These are phyloP conservation scores for Acleris literana DNA, from an alignment of 2,888 invertebrate species.

Conservation along the genomic window DNA sequence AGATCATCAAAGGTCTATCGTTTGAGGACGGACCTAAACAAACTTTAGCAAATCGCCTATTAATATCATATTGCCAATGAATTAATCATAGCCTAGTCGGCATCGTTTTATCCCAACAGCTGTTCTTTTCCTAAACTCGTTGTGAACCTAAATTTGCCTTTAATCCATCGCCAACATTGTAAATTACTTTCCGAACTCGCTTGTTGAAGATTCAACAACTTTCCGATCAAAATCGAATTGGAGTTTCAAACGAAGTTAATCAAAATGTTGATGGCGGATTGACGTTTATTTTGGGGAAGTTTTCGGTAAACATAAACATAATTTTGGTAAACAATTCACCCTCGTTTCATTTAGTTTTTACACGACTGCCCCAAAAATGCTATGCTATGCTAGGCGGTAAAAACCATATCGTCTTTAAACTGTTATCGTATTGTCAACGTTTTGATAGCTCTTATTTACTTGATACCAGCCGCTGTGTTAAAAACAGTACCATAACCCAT, in stretches of 20 bases:
- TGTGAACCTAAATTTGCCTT: slow-evolving; percentile 32
- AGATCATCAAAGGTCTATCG: no score
- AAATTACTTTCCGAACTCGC: slow-evolving; percentile 34
- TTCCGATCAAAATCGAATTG: slow-evolving; percentile 36
- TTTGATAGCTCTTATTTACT: no score
- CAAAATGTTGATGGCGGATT: slow-evolving; percentile 35
- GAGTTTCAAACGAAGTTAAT: slow-evolving; percentile 34
- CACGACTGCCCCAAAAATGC: no score
- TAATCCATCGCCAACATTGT: slow-evolving; percentile 30
- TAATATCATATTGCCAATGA: slow-evolving; percentile 1
- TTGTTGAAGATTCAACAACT: slow-evolving; percentile 27
- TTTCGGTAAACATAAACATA: slow-evolving; percentile 26
- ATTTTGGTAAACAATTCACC: slow-evolving; percentile 13
- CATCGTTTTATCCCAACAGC: slow-evolving; percentile 20
- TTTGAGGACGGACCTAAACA: no score
- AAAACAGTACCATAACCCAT: no score
- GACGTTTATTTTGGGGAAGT: slow-evolving; percentile 30
- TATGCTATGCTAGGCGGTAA: no score
- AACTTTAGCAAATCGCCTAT: no score
- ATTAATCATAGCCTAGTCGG: slow-evolving; percentile 6
- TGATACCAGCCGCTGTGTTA: no score
- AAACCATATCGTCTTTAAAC: no score
- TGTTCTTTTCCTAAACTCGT: slow-evolving; percentile 29
- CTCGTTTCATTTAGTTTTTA: background rate
- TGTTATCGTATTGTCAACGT: no score